These are phyloP conservation scores for Acanthurus leucopareius DNA, from an alignment of 2,797 vertebrate species.

Conservation along the genomic window DNA sequence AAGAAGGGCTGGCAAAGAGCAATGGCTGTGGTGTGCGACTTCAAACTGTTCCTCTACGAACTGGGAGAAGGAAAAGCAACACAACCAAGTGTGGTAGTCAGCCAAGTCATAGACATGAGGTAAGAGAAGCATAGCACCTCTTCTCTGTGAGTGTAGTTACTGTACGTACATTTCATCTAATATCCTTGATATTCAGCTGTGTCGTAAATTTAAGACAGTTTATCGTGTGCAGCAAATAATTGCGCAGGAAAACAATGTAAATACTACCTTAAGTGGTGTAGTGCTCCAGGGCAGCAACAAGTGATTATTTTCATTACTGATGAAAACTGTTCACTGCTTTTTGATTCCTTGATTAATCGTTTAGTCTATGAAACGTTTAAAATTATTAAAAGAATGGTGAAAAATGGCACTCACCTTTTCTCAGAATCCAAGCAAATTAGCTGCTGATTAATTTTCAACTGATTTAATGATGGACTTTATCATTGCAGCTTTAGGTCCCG, in stretches of 20 bases:
- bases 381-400: not conserved
- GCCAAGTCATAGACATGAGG: slow-evolving; percentile 99
- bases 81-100: slow-evolving; percentile 92
- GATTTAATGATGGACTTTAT: not conserved
- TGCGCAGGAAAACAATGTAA: not conserved
- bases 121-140: slow-evolving; percentile 56
- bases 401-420: not conserved
- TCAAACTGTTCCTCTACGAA: slow-evolving; percentile 97
- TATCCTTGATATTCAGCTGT: not conserved
- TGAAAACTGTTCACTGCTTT: not conserved
- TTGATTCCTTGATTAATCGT: no score
- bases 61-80: slow-evolving; percentile 95
- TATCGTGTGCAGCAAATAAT: not conserved
- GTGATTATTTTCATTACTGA: not conserved
- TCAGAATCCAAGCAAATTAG: no score
- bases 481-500: not conserved
- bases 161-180: not conserved
- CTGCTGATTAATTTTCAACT: not conserved
- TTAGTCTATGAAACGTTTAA: not conserved
- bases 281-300: not conserved
- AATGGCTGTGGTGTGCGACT: slow-evolving; percentile 96
- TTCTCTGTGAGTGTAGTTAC: not conserved
- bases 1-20: slow-evolving; percentile 99
- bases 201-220: not conserved
- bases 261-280: not conserved